Evolutionary conservation across 1,140 invertebrate species (phyloP).

Genomic region (Drosophila tristis): DNA sequence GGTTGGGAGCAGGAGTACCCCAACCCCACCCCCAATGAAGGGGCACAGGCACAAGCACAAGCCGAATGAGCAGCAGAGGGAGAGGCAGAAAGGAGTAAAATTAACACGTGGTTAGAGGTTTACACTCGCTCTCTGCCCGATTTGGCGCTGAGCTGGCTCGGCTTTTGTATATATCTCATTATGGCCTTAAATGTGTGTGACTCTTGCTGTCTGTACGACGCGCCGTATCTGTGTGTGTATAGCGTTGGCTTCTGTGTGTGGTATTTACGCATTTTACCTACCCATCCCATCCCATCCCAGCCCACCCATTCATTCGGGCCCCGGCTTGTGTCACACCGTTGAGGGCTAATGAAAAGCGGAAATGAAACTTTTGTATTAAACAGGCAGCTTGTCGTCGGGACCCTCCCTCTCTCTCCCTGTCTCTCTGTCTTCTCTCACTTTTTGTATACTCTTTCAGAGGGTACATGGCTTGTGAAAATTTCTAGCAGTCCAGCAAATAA

Average conservation of each 20-base stretch:
- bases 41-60: background rate
- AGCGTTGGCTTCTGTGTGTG: constrained; percentile 47
- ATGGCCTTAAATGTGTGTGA: constrained; percentile 70
- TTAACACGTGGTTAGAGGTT: constrained; percentile 81
- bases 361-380: constrained; percentile 83
- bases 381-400: constrained; percentile 26
- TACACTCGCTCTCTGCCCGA: constrained; percentile 66
- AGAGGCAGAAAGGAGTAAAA: constrained; percentile 64
- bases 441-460: background rate
- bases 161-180: constrained; percentile 80
- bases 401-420: constrained; percentile 14
- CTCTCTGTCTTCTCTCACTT: constrained; percentile 13
- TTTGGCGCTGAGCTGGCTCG: constrained; percentile 69
- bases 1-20: background rate
- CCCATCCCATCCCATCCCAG: background rate
- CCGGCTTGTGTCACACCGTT: constrained; percentile 74
- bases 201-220: constrained; percentile 21
- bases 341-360: constrained; percentile 81
- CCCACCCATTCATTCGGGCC: background rate
- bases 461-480: no score
- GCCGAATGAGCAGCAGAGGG: background rate
- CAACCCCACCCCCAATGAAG: no score
- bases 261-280: constrained; percentile 74
- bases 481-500: no score
- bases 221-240: constrained; percentile 32